These are phyloP conservation scores for Formica selysi DNA, from an alignment of 1,140 invertebrate genomes.

Conservation along the genomic window DNA sequence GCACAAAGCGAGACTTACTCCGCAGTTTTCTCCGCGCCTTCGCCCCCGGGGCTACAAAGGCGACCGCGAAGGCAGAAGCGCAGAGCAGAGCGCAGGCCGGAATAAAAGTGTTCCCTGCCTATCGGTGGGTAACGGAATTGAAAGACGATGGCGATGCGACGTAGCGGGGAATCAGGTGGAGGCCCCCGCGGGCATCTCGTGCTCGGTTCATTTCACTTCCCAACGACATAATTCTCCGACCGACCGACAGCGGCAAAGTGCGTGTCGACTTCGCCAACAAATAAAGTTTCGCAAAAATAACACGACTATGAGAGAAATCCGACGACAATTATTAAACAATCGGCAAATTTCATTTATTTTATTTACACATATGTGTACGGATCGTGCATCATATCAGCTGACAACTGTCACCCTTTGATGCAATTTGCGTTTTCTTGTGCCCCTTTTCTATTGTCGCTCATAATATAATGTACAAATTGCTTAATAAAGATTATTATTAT, in stretches of 20 bases:
- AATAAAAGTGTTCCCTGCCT: constrained; percentile 67
- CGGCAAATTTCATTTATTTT: neutral
- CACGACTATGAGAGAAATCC: neutral
- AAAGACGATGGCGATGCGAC: constrained; percentile 63
- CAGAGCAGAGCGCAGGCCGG: neutral
- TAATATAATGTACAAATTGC: too few relatives aligned
- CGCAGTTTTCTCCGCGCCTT: constrained; percentile 49
- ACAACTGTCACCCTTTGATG: too few relatives aligned
- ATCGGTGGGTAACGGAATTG: constrained; percentile 74
- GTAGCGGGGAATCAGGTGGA: constrained; percentile 55
- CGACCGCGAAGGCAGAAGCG: constrained; percentile 42
- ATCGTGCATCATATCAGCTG: too few relatives aligned
- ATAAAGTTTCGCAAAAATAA: neutral
- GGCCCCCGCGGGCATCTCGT: constrained; percentile 42
- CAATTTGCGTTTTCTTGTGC: too few relatives aligned
- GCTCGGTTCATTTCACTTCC: constrained; percentile 57
- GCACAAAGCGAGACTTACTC: constrained; percentile 19
- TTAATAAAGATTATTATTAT: too few relatives aligned
- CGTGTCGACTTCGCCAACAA: too few relatives aligned
- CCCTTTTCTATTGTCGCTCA: too few relatives aligned
- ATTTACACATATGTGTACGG: too few relatives aligned
- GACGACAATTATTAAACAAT: constrained; percentile 17
- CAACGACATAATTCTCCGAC: constrained; percentile 60
- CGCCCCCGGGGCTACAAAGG: constrained; percentile 45
- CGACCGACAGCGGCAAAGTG: constrained; percentile 15